Percentiles rank a stretch among this genome's conserved stretches.
phyloP scores from a whole-genome alignment of 2,888 invertebrate species.

The Gnatocerus cornutus region DNA sequence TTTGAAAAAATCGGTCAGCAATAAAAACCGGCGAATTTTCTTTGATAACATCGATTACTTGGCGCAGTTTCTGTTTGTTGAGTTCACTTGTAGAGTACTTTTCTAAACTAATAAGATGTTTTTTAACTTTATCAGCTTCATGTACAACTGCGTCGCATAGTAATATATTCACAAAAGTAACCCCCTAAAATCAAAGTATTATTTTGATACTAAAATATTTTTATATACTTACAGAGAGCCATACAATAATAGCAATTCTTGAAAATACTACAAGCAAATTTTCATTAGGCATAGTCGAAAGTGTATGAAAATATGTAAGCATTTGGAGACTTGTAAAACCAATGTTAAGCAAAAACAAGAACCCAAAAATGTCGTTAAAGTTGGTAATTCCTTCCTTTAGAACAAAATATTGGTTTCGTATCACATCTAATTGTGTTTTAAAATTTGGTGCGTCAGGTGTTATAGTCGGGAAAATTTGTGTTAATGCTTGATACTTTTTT shows the following conservation, averaged over 20 bases:
- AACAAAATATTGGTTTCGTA: background rate
- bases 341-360: background rate
- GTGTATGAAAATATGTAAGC: slow-evolving; percentile 4
- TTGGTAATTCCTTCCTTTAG: slow-evolving; percentile 6
- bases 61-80: background rate
- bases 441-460: background rate
- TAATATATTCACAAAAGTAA: slow-evolving; percentile 4
- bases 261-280: background rate
- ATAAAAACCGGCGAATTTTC: slow-evolving; percentile 9
- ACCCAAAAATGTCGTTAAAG: slow-evolving; percentile 20
- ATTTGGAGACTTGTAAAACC: slow-evolving; percentile 14
- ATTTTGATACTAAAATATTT: background rate
- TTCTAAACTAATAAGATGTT: background rate
- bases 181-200: background rate
- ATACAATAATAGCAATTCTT: slow-evolving; percentile 3
- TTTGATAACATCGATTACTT: background rate
- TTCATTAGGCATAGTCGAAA: background rate
- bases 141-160: slow-evolving; percentile 8
- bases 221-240: slow-evolving; percentile 21
- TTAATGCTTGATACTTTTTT: background rate
- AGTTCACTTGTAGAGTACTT: background rate
- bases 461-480: background rate
- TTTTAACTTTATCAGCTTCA: slow-evolving; percentile 5
- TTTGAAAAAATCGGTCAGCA: slow-evolving; percentile 7
- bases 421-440: background rate